A percentile compares a stretch with the other conserved stretches of the same genome.
Evolutionary conservation across 2,113 vertebrate species (phyloP).

Genomic region (Leptocoma aspasia): DNA sequence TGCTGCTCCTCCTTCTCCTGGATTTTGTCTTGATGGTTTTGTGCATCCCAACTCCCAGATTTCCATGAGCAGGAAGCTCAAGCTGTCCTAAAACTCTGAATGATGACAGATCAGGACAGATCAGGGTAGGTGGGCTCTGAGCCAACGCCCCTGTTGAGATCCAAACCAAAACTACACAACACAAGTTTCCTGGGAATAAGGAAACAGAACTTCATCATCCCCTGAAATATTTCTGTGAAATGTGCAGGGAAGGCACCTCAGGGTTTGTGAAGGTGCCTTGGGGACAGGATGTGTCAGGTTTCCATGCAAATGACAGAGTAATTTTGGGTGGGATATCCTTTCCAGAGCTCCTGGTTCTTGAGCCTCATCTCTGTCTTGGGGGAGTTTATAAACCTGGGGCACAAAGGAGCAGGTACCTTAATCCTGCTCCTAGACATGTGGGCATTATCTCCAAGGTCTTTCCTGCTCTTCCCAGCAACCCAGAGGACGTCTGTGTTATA

Average conservation of each 20-base stretch:
- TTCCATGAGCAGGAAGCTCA: background rate
- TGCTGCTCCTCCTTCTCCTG: background rate
- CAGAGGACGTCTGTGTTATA: background rate
- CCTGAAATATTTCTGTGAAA: background rate
- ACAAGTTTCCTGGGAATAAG: background rate
- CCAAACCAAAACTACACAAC: background rate
- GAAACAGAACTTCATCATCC: background rate
- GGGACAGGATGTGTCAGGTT: background rate
- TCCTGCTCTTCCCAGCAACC: background rate
- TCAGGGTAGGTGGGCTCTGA: background rate
- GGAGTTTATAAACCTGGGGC: background rate
- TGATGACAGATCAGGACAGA: background rate
- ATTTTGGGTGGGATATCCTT: background rate
- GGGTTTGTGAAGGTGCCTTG: background rate
- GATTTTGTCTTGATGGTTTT: background rate
- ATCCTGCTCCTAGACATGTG: fast-evolving
- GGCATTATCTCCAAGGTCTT: background rate
- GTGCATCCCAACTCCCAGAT: background rate
- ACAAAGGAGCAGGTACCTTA: background rate
- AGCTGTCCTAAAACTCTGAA: background rate
- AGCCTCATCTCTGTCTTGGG: background rate
- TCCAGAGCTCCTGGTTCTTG: background rate
- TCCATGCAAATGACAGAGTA: background rate
- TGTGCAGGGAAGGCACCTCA: background rate
- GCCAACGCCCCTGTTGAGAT: background rate